Evolutionary conservation across 2,113 vertebrate species (phyloP).

Genomic region (Leptobrachium ailaonicum): DNA sequence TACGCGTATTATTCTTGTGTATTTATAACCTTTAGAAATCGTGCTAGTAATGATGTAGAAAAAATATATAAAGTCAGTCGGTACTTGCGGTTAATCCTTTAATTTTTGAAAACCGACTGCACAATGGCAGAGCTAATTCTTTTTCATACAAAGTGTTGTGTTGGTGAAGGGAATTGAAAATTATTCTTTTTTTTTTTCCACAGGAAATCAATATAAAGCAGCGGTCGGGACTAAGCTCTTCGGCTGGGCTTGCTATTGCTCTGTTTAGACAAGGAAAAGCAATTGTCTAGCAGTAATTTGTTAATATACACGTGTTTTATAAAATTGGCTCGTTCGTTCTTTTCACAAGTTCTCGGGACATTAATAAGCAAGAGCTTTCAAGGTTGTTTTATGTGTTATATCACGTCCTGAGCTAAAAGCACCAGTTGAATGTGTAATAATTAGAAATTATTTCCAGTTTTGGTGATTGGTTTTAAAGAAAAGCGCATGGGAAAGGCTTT

Average conservation of each 20-base stretch:
- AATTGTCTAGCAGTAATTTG: background rate
- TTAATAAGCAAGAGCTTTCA: conserved; percentile 11
- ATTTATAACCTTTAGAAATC: conserved; percentile 28
- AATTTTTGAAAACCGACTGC: conserved; percentile 6
- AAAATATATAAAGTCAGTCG: conserved; percentile 31
- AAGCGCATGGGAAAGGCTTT: too few species aligned
- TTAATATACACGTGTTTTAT: conserved; percentile 34
- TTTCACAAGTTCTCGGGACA: background rate
- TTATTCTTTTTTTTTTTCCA: conserved; percentile 16
- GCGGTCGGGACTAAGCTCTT: conserved; percentile 15
- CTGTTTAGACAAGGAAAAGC: conserved; percentile 8
- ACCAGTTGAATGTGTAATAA: too few species aligned
- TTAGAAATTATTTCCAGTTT: too few species aligned
- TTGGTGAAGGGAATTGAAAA: conserved; percentile 27
- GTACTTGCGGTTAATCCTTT: conserved; percentile 33
- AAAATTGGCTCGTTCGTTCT: conserved; percentile 19
- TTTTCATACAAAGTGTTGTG: conserved; percentile 32
- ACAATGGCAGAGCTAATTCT: conserved; percentile 33
- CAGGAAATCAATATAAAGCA: conserved; percentile 43
- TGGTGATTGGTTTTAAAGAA: too few species aligned
- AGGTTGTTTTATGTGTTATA: background rate
- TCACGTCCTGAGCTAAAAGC: background rate
- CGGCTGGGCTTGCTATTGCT: conserved; percentile 1
- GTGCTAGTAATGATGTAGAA: conserved; percentile 29
- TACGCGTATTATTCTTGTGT: too few species aligned